Evolutionary conservation across 2,888 invertebrate species (phyloP).

Genomic region (Callosobruchus maculatus): DNA sequence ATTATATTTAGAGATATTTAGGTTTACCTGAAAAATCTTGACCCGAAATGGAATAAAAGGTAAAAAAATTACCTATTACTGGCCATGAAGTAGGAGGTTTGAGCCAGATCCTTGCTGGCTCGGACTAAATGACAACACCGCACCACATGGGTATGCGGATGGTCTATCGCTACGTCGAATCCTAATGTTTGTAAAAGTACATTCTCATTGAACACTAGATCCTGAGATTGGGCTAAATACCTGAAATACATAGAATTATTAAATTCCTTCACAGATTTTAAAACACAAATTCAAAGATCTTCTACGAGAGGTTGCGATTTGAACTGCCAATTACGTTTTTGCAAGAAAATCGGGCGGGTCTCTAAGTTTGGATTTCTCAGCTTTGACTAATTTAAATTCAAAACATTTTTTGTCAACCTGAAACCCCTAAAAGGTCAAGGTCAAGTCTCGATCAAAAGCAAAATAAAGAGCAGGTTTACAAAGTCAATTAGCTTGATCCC

Average conservation of each 20-base stretch:
- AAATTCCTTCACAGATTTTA: background rate
- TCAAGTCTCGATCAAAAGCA: too few relatives aligned
- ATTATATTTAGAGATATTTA: too few relatives aligned
- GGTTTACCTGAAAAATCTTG: background rate
- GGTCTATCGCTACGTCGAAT: conserved; percentile 97
- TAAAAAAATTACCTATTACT: conserved; percentile 75
- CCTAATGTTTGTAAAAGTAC: conserved; percentile 94
- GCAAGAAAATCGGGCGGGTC: too few relatives aligned
- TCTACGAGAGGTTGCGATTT: too few relatives aligned
- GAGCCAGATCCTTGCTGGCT: conserved; percentile 94
- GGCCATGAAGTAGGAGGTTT: conserved; percentile 98
- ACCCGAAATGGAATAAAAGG: background rate
- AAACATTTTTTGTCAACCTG: too few relatives aligned
- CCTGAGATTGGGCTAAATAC: conserved; percentile 77
- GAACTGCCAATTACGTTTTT: too few relatives aligned
- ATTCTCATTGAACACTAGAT: conserved; percentile 95
- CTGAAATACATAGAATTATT: conserved; percentile 22
- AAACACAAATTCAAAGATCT: too few relatives aligned
- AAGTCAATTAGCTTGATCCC: too few relatives aligned
- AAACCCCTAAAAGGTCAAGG: too few relatives aligned
- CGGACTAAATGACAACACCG: conserved; percentile 93
- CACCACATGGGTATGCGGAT: conserved; percentile 96
- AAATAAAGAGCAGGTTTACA: too few relatives aligned
- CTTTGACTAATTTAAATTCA: too few relatives aligned
- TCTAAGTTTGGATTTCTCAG: too few relatives aligned